phyloP scores from a whole-genome alignment of 2,888 invertebrate genomes.

The Bombyx huttoni region DNA sequence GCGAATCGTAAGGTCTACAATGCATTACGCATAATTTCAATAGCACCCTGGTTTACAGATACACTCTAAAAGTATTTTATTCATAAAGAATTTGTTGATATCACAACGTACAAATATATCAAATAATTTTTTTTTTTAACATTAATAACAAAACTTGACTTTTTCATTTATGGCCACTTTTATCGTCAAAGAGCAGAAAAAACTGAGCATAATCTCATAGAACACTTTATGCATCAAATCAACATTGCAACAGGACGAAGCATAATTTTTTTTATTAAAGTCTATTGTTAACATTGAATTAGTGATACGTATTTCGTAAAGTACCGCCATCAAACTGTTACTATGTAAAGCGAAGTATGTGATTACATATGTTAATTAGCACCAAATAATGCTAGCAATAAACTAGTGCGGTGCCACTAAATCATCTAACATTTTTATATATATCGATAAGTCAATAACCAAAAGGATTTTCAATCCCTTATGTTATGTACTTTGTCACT shows the following conservation, averaged over 20 bases:
- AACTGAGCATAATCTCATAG: slow-evolving; percentile 23
- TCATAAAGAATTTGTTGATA: too few relatives aligned
- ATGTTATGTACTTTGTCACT: slow-evolving; percentile 19
- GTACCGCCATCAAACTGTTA: slow-evolving; percentile 8
- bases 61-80: slow-evolving; percentile 4
- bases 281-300: neutral
- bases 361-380: slow-evolving; percentile 32
- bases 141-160: too few relatives aligned
- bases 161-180: too few relatives aligned
- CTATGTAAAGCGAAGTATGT: slow-evolving; percentile 16
- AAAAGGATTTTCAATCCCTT: slow-evolving; percentile 10
- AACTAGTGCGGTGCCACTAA: slow-evolving; percentile 37
- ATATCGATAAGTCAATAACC: slow-evolving; percentile 12
- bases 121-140: too few relatives aligned
- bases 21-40: slow-evolving; percentile 15
- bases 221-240: slow-evolving; percentile 47
- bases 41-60: slow-evolving; percentile 46
- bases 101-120: too few relatives aligned
- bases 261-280: neutral
- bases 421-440: slow-evolving; percentile 13
- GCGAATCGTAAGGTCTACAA: neutral
- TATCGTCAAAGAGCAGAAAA: too few relatives aligned
- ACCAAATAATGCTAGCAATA: slow-evolving; percentile 53
- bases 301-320: neutral
- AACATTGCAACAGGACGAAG: neutral